phyloP scores from a whole-genome alignment of 1,140 invertebrate species.

The Doryteuthis pealeii region DNA sequence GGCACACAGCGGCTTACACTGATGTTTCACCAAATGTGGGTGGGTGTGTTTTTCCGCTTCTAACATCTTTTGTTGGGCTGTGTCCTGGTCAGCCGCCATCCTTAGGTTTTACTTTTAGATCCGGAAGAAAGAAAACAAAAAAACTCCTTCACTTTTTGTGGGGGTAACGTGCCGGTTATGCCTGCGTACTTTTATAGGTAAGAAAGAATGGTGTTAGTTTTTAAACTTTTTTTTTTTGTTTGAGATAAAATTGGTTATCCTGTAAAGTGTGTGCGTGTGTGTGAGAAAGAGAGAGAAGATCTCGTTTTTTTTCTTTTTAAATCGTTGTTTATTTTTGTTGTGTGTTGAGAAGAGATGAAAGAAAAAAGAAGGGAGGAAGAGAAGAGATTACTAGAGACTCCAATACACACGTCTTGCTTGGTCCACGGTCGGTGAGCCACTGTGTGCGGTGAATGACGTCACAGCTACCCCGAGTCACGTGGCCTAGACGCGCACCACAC shows the following conservation, averaged over 20 bases:
- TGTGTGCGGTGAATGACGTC: not conserved
- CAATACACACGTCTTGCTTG: not conserved
- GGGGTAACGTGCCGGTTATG: too few species aligned
- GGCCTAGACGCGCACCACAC: not conserved
- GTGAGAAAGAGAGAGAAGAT: not conserved
- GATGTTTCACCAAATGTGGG: slow-evolving; percentile 3
- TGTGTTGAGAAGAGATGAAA: not conserved
- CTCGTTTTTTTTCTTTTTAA: not conserved
- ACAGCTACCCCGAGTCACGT: not conserved
- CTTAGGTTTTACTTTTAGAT: too few species aligned
- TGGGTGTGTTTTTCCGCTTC: not conserved
- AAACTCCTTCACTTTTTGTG: not conserved
- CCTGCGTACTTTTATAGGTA: not conserved
- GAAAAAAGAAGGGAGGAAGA: not conserved
- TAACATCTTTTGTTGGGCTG: not conserved
- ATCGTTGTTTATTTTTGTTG: too few species aligned
- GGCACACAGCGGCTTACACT: slow-evolving; percentile 36
- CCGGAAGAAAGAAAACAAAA: too few species aligned
- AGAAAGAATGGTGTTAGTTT: not conserved
- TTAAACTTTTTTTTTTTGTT: not conserved
- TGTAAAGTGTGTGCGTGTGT: too few species aligned
- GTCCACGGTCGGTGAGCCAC: not conserved
- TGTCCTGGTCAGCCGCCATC: not conserved
- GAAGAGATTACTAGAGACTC: not conserved
- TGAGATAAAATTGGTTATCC: too few species aligned